Evolutionary conservation across 2,888 invertebrate genomes (phyloP).

Genomic region (Eupsilia transversa): DNA sequence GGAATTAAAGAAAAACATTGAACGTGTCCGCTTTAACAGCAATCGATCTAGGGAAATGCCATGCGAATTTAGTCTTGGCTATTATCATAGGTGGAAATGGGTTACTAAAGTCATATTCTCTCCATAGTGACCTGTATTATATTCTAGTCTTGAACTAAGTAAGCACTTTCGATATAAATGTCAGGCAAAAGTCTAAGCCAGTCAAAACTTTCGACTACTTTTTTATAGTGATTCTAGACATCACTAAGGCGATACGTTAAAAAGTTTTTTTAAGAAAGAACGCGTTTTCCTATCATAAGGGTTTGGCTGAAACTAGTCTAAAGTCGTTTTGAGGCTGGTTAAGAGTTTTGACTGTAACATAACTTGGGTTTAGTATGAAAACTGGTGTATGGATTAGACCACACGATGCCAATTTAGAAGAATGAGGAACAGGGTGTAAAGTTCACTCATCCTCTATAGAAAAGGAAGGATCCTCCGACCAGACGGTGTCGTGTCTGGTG

Average conservation of each 20-base stretch:
- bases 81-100: neutral
- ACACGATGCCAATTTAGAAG: no score
- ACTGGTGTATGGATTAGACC: neutral
- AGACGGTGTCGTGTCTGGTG: no score
- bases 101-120: neutral
- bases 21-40: constrained; percentile 8
- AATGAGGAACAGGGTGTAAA: no score
- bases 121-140: neutral
- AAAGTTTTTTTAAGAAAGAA: neutral
- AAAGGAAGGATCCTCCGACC: no score
- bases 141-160: neutral
- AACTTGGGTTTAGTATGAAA: neutral
- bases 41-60: neutral
- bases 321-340: no score
- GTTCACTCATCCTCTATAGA: no score
- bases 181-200: neutral
- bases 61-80: constrained; percentile 1
- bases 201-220: neutral
- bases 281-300: neutral
- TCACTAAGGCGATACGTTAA: neutral
- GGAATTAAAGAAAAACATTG: constrained; percentile 25
- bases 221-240: neutral
- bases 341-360: neutral
- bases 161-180: neutral
- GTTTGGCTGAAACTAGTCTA: neutral